Conservation (phyloP, 2,888 invertebrate species). For the Acanthosepion lycidas region DNA sequence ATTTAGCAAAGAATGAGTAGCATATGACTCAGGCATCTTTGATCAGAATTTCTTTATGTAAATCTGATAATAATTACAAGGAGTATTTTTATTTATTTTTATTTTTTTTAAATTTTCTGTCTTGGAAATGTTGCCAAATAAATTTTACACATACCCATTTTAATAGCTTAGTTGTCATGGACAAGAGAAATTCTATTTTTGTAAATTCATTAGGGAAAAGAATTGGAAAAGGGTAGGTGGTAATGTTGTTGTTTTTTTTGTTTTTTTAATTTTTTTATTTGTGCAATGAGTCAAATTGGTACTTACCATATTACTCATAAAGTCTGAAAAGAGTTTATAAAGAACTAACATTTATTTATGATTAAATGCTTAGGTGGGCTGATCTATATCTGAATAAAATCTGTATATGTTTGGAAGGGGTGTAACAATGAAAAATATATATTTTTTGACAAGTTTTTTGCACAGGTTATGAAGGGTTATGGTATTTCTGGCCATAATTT, state of each 20-base stretch:
- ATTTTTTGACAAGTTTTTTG: too few relatives aligned
- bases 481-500: too few relatives aligned
- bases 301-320: background rate
- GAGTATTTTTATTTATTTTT: too few relatives aligned
- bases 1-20: background rate
- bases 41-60: background rate
- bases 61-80: too few relatives aligned
- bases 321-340: background rate
- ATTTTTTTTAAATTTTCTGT: background rate
- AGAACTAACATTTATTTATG: background rate
- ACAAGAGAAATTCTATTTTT: background rate
- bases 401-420: background rate
- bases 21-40: background rate
- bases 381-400: background rate
- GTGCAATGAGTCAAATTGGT: background rate
- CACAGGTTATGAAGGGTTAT: too few relatives aligned
- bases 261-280: background rate
- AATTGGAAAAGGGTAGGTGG: background rate
- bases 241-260: background rate
- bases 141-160: background rate
- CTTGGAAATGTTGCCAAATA: background rate
- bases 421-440: too few relatives aligned
- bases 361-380: background rate
- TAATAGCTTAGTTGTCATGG: background rate
- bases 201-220: background rate